Percentiles rank a stretch among this genome's conserved stretches.
These are phyloP conservation scores for Cyclophora punctaria DNA, from an alignment of 2,888 invertebrate genomes.

Conservation along the genomic window DNA sequence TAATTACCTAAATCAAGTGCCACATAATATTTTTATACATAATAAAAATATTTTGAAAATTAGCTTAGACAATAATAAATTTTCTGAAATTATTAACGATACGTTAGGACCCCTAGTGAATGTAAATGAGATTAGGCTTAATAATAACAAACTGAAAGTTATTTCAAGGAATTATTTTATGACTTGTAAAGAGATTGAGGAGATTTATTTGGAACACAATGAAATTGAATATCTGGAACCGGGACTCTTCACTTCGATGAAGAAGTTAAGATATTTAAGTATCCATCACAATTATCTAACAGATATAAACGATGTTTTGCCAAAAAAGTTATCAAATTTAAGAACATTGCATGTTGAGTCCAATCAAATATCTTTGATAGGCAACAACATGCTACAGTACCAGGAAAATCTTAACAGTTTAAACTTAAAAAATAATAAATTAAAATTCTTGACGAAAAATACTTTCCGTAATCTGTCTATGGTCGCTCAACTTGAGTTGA, in stretches of 20 bases:
- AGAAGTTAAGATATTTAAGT: slow-evolving; percentile 87
- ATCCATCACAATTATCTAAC: slow-evolving; percentile 86
- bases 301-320: slow-evolving; percentile 85
- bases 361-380: slow-evolving; percentile 82
- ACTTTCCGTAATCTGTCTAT: slow-evolving; percentile 84
- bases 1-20: slow-evolving; percentile 88
- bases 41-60: slow-evolving; percentile 85
- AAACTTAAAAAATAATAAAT: slow-evolving; percentile 86
- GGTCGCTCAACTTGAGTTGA: slow-evolving; percentile 84
- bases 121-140: slow-evolving; percentile 85
- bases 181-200: slow-evolving; percentile 82
- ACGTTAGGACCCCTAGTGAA: slow-evolving; percentile 84
- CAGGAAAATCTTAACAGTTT: slow-evolving; percentile 88
- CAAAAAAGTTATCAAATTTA: slow-evolving; percentile 80
- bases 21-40: slow-evolving; percentile 83
- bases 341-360: slow-evolving; percentile 86
- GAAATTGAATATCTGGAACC: slow-evolving; percentile 86
- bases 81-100: slow-evolving; percentile 84
- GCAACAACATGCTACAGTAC: slow-evolving; percentile 82
- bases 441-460: slow-evolving; percentile 81
- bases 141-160: slow-evolving; percentile 85
- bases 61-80: slow-evolving; percentile 90
- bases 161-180: slow-evolving; percentile 86
- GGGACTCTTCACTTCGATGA: slow-evolving; percentile 83
- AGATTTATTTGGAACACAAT: slow-evolving; percentile 91